Evolutionary conservation across 2,113 vertebrate species (phyloP), one percentile per base, ranked within the genome.

Genomic region (Ptychochromis oligacanthus): DNA sequence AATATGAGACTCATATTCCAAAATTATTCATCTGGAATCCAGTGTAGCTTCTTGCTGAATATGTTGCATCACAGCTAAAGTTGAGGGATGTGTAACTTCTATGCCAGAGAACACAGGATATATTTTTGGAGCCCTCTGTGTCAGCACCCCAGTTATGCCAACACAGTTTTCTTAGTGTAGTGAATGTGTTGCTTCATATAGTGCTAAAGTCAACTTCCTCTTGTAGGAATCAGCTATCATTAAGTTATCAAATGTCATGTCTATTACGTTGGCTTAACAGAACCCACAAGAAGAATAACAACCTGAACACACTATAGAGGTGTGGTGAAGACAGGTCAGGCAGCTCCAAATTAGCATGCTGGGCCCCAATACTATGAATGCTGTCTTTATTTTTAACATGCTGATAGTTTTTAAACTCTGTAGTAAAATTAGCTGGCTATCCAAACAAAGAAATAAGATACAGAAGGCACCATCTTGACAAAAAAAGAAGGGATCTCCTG

Each of bases 71-170:
- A 6, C 36, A 36, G 1, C 36, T 36, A 36, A 36, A 36, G 5
- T 36, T 5, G 36, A 36, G 46, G 64, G 46, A 46, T 49, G 28
- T 28, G 22, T 28, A 72, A 72, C 46, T 70, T 70, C 65, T 72
- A 43, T 18, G 11, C 17, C 46, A 72, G 49, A 52, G 15, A 52
- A 52, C 46, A 49, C 6, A 52, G 65, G 65, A 8, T 52, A 72
- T 72, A 72, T 72, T 72, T 72, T 54, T 72, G 67, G 67, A 72
- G 67, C 67, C 67, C 67, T 72, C 26, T 72, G 67, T 72, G 46
- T 72, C 67, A 72, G 46, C 67, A 72, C 11, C 46, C 67, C 67
- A 54, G 67, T 3, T 72, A 72, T 72, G 67, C 46, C 67, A 72
- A 1, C 67, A 72, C 46, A 72, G 0, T 54, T 43, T 52, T 72